phyloP scores from a whole-genome alignment of 2,113 vertebrate genomes.

The Erythrocercus mccallii region DNA sequence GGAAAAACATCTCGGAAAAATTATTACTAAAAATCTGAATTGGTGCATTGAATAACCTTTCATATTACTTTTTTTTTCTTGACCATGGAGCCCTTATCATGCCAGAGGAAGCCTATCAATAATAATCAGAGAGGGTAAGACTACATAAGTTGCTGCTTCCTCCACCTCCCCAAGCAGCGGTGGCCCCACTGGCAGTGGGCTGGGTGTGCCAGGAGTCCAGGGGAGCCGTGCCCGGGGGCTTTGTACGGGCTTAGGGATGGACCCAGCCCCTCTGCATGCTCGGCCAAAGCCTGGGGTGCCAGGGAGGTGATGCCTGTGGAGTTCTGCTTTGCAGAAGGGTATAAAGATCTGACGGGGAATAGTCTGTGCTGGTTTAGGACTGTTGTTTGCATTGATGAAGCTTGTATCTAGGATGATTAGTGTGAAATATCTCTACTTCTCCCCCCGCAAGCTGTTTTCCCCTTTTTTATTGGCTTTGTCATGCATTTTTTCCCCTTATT shows the following conservation, averaged over 20 bases:
- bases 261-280: not conserved
- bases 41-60: conserved; percentile 4
- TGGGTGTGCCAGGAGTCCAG: not conserved
- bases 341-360: not conserved
- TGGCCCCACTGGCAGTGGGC: not conserved
- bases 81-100: not conserved
- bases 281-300: fast-evolving
- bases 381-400: not conserved
- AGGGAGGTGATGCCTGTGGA: not conserved
- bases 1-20: conserved; percentile 51
- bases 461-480: not conserved
- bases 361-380: not conserved
- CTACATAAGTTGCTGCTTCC: not conserved
- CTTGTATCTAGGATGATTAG: not conserved
- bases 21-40: conserved; percentile 42
- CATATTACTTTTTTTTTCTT: not conserved
- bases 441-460: not conserved
- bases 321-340: not conserved
- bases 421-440: not conserved
- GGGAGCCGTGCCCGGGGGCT: not conserved
- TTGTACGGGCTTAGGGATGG: fast-evolving
- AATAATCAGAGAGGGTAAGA: not conserved
- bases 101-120: not conserved
- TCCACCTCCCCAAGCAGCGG: not conserved
- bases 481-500: not conserved